These are phyloP conservation scores for Arrhopalites spinosus DNA, from an alignment of 2,888 invertebrate species.

Conservation along the genomic window DNA sequence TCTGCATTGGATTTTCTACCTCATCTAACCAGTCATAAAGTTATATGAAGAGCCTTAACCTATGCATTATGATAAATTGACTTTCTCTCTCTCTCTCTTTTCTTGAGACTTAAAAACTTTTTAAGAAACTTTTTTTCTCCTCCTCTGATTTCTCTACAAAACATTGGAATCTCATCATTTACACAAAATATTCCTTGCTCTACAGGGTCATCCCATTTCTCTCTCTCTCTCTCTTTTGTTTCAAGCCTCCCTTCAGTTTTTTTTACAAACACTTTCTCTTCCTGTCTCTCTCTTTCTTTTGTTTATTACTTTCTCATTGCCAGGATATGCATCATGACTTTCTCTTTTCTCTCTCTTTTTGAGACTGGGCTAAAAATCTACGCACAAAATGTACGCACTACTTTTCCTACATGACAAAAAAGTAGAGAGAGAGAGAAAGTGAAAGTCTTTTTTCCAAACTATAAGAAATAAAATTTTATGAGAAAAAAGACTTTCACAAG, in stretches of 20 bases:
- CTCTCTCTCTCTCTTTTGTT: too few species aligned
- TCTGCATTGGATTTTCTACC: slow-evolving; percentile 22
- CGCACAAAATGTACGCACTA: too few species aligned
- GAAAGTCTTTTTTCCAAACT: neutral
- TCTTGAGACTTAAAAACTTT: neutral
- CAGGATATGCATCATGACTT: too few species aligned
- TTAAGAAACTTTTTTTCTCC: neutral
- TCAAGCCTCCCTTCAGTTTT: too few species aligned
- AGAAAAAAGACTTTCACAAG: neutral
- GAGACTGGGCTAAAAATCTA: too few species aligned
- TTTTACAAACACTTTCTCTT: neutral
- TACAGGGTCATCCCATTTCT: neutral
- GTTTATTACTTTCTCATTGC: too few species aligned
- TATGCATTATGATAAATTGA: slow-evolving; percentile 25
- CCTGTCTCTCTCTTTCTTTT: too few species aligned
- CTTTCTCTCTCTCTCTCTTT: slow-evolving; percentile 2
- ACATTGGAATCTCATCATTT: neutral
- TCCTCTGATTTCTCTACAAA: neutral
- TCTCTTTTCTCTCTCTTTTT: too few species aligned
- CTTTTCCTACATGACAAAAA: too few species aligned
- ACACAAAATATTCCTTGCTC: neutral
- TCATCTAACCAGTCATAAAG: slow-evolving; percentile 24
- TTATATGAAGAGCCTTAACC: slow-evolving; percentile 15
- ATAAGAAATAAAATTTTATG: neutral
- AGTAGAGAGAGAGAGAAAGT: too few species aligned